Base-by-base conservation (phyloP, 2,888 invertebrate species). In the Sycophila texana region DNA sequence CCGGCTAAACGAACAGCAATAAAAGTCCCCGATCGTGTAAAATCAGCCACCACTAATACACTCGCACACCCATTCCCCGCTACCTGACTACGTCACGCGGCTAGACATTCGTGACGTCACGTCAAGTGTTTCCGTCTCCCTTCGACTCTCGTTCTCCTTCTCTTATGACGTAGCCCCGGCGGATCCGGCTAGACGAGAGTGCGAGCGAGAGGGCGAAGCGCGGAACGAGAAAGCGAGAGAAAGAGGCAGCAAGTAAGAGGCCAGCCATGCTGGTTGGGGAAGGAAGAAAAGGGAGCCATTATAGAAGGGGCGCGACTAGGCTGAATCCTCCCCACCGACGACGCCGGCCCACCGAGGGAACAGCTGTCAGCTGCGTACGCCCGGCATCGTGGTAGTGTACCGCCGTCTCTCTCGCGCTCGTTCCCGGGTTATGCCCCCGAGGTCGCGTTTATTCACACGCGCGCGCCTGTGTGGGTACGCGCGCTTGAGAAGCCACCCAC, bases 221-320 rank as follows among this genome's bases (percentile, higher is more conserved):
- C 7, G 47, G 39, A 14, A 81, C 77, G 80, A 80, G 81, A 83
- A 84, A 83, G 84, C 84, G 83, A 83, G 77, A 16, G 72, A 30
- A 22, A 65, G 58, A 14, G 65, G 58, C 63, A 26, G 60, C 55
- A 16, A 55, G 73, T 47, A 67, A 76, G 79, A 76, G 81, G 87
- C 88, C 89, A 90, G 89, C 90, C 90, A 89, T 90, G 85, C 89
- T 89, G 89, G 88, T 87, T 87, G 88, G 89, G 89, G 89, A 88
- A 89, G 88, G 89, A 89, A 89, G 89, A 89, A 90, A 90, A 89
- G 89, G 90, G 89, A 90, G 90, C 89, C 90, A 90, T 90, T 90
- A 90, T 90, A 89, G 90, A 90, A 90, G 90, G 90, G 90, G 90
- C 90, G 90, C 90, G 90, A 89, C 90, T 90, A 90, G 90, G 89